A percentile compares a stretch with the other conserved stretches of the same genome.
phyloP scores from a whole-genome alignment of 2,888 invertebrate genomes.

The Apocheima hispidaria region DNA sequence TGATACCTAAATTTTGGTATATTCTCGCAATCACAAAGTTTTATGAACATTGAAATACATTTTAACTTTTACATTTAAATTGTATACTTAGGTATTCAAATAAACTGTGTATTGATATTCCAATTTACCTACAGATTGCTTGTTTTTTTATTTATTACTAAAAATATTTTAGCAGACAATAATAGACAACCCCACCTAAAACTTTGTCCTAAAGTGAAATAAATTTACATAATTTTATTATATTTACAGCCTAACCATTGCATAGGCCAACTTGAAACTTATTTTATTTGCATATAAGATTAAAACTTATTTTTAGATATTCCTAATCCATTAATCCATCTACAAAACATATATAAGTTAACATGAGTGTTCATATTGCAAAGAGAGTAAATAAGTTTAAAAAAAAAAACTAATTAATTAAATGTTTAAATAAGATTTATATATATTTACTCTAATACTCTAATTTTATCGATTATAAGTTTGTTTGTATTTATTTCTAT shows the following conservation, averaged over 20 bases:
- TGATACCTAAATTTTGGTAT: too few relatives aligned
- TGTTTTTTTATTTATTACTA: not conserved
- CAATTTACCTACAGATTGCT: too few relatives aligned
- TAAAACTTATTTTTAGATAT: not conserved
- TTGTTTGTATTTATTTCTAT: not conserved
- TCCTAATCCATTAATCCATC: too few relatives aligned
- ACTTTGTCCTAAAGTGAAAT: not conserved
- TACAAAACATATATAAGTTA: too few relatives aligned
- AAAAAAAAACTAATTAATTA: too few relatives aligned
- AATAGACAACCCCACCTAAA: not conserved
- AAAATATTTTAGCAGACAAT: not conserved
- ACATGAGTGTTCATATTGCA: too few relatives aligned
- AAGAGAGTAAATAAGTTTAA: too few relatives aligned
- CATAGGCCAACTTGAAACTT: slow-evolving; percentile 59
- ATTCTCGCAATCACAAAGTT: too few relatives aligned
- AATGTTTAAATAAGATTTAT: too few relatives aligned
- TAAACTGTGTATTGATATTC: not conserved
- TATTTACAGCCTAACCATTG: slow-evolving; percentile 32
- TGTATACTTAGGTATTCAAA: not conserved
- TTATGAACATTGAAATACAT: slow-evolving; percentile 13
- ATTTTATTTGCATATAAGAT: slow-evolving; percentile 11
- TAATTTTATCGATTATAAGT: not conserved
- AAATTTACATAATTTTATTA: slow-evolving; percentile 26
- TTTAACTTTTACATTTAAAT: too few relatives aligned
- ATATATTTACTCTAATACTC: not conserved